A percentile compares a stretch with the other conserved stretches of the same genome.
Evolutionary conservation across 2,113 vertebrate species (phyloP).

Genomic region (Sterna hirundo): DNA sequence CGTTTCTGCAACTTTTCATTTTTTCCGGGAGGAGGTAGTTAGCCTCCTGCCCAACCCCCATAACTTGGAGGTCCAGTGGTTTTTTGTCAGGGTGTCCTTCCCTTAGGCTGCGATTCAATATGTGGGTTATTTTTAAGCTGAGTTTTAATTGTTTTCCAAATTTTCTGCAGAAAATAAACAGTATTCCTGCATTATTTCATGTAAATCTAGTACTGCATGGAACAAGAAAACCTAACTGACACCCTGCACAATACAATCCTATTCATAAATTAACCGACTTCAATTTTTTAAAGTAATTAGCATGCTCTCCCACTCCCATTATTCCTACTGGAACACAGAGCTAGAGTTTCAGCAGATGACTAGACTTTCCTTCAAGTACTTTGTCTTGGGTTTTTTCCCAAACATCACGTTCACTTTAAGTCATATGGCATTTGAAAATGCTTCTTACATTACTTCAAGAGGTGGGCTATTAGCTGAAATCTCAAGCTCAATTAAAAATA

Average conservation of each 20-base stretch:
- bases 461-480: background rate
- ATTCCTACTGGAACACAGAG: background rate
- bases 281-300: background rate
- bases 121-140: background rate
- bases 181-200: background rate
- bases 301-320: background rate
- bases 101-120: too few species aligned
- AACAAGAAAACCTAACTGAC: background rate
- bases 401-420: background rate
- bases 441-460: background rate
- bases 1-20: too few species aligned
- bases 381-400: background rate
- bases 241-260: background rate
- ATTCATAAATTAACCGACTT: background rate
- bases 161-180: background rate
- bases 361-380: background rate
- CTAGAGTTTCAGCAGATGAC: background rate
- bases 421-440: background rate
- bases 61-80: too few species aligned
- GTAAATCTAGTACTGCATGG: background rate
- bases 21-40: too few species aligned
- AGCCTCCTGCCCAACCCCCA: too few species aligned
- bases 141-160: background rate
- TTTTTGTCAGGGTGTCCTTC: too few species aligned
- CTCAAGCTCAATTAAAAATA: slow-evolving; percentile 26